phyloP scores from a whole-genome alignment of 2,888 invertebrate genomes.

The Dicycla oo region DNA sequence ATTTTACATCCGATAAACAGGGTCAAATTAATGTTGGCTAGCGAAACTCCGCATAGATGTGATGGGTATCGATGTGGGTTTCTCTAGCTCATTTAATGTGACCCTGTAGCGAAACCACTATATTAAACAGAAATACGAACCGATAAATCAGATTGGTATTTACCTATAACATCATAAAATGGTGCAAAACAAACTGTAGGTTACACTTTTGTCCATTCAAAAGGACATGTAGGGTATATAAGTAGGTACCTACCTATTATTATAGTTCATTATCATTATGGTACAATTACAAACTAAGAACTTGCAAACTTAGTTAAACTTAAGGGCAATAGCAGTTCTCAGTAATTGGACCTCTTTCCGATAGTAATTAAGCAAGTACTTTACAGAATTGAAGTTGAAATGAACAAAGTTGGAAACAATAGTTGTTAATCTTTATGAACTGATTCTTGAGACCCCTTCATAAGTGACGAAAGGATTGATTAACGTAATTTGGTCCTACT shows the following conservation, averaged over 20 bases:
- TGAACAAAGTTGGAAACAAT: constrained; percentile 67
- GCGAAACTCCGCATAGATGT: too few species aligned
- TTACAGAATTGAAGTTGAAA: constrained; percentile 63
- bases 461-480: constrained; percentile 26
- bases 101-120: background rate
- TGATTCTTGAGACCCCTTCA: constrained; percentile 27
- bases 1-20: too few species aligned
- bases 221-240: background rate
- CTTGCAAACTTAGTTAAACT: constrained; percentile 33
- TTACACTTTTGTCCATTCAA: background rate
- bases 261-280: background rate
- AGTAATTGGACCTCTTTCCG: constrained; percentile 47
- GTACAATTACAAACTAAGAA: constrained; percentile 47
- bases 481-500: too few species aligned
- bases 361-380: constrained; percentile 47
- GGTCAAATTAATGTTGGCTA: too few species aligned
- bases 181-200: background rate
- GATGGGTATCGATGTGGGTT: too few species aligned
- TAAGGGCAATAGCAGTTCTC: constrained; percentile 40
- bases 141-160: background rate
- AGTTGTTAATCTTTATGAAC: constrained; percentile 59
- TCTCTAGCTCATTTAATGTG: too few species aligned
- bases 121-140: too few species aligned
- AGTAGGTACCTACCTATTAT: background rate
- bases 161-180: background rate